phyloP scores from a whole-genome alignment of 2,113 vertebrate species.

The Columba livia region DNA sequence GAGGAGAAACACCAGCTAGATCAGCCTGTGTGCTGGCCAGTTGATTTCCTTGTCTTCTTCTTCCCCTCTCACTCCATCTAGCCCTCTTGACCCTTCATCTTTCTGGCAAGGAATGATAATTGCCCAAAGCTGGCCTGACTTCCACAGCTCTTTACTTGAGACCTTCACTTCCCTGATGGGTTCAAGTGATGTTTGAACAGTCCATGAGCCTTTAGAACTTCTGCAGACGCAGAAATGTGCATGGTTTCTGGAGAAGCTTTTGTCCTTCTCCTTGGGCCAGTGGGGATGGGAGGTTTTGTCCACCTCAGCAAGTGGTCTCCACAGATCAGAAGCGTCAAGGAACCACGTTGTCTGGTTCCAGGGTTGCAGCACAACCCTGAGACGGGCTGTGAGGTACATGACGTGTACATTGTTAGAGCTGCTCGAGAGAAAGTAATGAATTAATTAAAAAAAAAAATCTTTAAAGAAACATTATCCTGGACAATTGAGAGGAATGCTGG shows the following conservation, averaged over 20 bases:
- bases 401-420: background rate
- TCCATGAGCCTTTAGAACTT: background rate
- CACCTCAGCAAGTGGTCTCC: background rate
- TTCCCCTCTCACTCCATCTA: background rate
- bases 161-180: background rate
- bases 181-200: rapidly evolving
- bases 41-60: background rate
- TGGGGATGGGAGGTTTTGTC: background rate
- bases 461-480: background rate
- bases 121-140: background rate
- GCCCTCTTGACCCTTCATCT: background rate
- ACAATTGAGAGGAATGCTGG: background rate
- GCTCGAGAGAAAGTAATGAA: background rate
- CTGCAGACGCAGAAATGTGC: background rate
- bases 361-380: background rate
- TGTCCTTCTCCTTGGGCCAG: background rate
- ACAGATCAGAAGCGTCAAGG: background rate
- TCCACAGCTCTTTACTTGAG: background rate
- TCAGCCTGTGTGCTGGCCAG: background rate
- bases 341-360: background rate
- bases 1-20: background rate
- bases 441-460: too few species aligned
- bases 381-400: too few species aligned
- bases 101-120: background rate
- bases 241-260: background rate